Evolutionary conservation across 2,797 vertebrate species (phyloP).

Genomic region (Tragelaphus eurycerus): DNA sequence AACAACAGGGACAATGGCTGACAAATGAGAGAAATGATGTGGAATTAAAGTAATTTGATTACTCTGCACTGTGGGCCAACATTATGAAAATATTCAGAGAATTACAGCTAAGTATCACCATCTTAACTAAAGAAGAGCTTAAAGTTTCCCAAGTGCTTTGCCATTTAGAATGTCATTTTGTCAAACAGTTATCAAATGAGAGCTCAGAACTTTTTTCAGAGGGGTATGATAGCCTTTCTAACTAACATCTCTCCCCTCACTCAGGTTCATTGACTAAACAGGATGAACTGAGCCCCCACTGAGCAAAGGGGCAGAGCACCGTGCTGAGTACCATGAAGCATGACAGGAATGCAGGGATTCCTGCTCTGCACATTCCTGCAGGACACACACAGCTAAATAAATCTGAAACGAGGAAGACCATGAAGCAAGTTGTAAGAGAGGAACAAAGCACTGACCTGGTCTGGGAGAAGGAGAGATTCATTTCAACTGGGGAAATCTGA

Average conservation of each 20-base stretch:
- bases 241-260: not conserved
- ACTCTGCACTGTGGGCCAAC: not conserved
- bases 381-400: not conserved
- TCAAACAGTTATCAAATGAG: not conserved
- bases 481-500: not conserved
- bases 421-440: not conserved
- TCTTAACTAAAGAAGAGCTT: not conserved
- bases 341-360: not conserved
- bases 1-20: not conserved
- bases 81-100: not conserved
- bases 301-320: not conserved
- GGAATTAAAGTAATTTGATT: not conserved
- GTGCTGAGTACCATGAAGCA: rapidly evolving
- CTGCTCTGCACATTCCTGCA: not conserved
- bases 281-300: not conserved
- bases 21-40: not conserved
- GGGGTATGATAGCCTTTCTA: not conserved
- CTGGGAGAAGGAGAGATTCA: not conserved
- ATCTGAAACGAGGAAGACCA: not conserved
- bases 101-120: not conserved
- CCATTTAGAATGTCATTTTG: not conserved
- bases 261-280: not conserved
- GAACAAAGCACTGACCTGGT: not conserved
- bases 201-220: not conserved
- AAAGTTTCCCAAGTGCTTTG: not conserved